These are phyloP conservation scores for Cryptocephalus moraei DNA, from an alignment of 2,888 invertebrate species.

Conservation along the genomic window DNA sequence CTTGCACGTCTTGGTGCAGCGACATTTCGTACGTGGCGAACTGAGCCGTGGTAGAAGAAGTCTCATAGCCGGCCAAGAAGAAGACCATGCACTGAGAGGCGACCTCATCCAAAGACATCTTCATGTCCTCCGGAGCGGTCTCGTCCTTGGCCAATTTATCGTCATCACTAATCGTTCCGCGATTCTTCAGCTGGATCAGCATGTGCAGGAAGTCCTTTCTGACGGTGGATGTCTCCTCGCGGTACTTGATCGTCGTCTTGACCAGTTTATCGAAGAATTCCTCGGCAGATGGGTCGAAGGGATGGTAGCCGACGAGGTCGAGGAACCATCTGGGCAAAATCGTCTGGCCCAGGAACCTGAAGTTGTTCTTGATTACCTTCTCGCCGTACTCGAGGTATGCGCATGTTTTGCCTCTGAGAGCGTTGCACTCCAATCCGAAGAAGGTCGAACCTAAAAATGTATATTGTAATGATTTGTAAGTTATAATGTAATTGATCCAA, in stretches of 20 bases:
- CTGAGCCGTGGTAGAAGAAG: slow-evolving; percentile 17
- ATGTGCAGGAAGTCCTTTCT: not conserved
- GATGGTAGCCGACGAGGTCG: no score
- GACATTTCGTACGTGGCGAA: slow-evolving; percentile 19
- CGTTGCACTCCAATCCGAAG: not conserved
- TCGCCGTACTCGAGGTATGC: not conserved
- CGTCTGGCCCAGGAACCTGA: not conserved
- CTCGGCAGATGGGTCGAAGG: no score
- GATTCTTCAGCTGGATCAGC: not conserved
- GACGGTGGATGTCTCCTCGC: not conserved
- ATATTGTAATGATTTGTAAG: no score
- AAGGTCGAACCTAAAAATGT: no score
- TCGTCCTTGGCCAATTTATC: not conserved
- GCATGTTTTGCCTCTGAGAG: not conserved
- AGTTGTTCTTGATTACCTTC: not conserved
- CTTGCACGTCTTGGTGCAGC: slow-evolving; percentile 16
- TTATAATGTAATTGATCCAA: no score
- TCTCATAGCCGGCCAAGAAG: slow-evolving; percentile 19
- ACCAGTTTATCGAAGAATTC: not conserved
- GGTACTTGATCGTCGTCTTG: not conserved
- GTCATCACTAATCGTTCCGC: not conserved
- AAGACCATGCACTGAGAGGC: slow-evolving; percentile 16
- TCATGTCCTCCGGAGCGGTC: not conserved
- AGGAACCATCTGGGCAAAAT: no score
- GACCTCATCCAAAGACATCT: slow-evolving; percentile 1